These are phyloP conservation scores for Sardina pilchardus DNA, from an alignment of 2,113 vertebrate genomes.

Conservation along the genomic window DNA sequence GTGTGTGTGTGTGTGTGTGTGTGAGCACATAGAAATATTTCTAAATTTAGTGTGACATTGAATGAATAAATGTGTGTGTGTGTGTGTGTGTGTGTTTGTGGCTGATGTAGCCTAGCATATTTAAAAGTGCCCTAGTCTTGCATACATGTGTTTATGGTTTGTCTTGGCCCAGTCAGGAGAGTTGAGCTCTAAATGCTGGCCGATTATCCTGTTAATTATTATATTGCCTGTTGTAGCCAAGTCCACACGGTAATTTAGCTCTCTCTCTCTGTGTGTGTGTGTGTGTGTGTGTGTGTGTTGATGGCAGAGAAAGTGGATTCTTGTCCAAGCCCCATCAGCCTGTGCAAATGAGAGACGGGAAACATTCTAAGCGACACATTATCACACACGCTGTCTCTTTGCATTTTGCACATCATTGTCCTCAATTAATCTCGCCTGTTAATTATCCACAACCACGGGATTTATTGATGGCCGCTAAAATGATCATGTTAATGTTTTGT, in stretches of 20 bases:
- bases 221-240: constrained; percentile 48
- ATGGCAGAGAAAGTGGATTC: constrained; percentile 15
- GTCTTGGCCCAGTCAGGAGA: constrained; percentile 54
- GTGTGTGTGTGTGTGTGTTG: constrained; percentile 32
- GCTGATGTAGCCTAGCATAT: constrained; percentile 25
- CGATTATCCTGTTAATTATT: constrained; percentile 74
- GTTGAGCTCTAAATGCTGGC: constrained; percentile 64
- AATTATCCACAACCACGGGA: constrained; percentile 66
- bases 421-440: constrained; percentile 71
- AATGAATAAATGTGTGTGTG: background rate
- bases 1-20: background rate
- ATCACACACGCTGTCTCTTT: constrained; percentile 62
- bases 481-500: constrained; percentile 73
- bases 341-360: constrained; percentile 47
- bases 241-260: constrained; percentile 47
- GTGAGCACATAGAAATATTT: background rate
- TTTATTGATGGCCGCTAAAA: constrained; percentile 69
- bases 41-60: background rate
- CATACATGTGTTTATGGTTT: background rate
- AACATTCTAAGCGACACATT: constrained; percentile 55
- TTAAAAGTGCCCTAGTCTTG: background rate
- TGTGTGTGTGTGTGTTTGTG: constrained; percentile 23
- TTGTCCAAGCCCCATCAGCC: constrained; percentile 44
- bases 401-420: constrained; percentile 67
- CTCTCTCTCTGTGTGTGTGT: constrained; percentile 36